A percentile compares a stretch with the other conserved stretches of the same genome.
Evolutionary conservation across 2,888 invertebrate species (phyloP).

Genomic region (Patella ulyssiponensis): DNA sequence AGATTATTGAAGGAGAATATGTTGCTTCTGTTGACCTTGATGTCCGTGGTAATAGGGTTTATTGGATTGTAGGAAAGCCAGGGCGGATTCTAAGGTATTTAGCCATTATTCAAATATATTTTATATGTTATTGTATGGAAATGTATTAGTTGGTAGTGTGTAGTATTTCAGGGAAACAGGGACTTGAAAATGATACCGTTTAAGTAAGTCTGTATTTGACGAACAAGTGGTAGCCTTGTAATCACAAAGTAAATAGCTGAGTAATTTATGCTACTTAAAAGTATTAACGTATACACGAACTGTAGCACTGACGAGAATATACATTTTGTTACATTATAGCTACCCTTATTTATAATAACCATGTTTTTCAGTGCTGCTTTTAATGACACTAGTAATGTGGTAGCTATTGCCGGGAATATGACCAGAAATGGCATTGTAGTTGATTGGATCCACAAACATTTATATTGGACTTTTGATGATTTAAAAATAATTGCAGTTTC

Average conservation of each 20-base stretch:
- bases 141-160: not conserved
- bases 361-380: slow-evolving; percentile 81
- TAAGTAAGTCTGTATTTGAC: too few species aligned
- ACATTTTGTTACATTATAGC: too few species aligned
- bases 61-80: slow-evolving; percentile 95
- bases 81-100: slow-evolving; percentile 91
- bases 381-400: slow-evolving; percentile 82
- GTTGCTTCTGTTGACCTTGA: slow-evolving; percentile 96
- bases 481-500: slow-evolving; percentile 92
- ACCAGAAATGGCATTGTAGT: slow-evolving; percentile 94
- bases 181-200: too few species aligned
- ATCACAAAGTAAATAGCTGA: too few species aligned
- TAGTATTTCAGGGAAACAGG: too few species aligned
- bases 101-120: not conserved
- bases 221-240: too few species aligned
- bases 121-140: too few species aligned
- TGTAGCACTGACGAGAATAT: too few species aligned
- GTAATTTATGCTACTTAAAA: too few species aligned
- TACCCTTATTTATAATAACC: too few species aligned
- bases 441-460: slow-evolving; percentile 97
- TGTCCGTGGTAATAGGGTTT: slow-evolving; percentile 92
- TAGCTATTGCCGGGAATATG: slow-evolving; percentile 65
- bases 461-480: slow-evolving; percentile 89
- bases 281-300: too few species aligned
- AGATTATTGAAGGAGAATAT: slow-evolving; percentile 80